Percentiles rank a stretch among this genome's conserved stretches.
Evolutionary conservation across 2,113 vertebrate species (phyloP).

Genomic region (Columba livia): DNA sequence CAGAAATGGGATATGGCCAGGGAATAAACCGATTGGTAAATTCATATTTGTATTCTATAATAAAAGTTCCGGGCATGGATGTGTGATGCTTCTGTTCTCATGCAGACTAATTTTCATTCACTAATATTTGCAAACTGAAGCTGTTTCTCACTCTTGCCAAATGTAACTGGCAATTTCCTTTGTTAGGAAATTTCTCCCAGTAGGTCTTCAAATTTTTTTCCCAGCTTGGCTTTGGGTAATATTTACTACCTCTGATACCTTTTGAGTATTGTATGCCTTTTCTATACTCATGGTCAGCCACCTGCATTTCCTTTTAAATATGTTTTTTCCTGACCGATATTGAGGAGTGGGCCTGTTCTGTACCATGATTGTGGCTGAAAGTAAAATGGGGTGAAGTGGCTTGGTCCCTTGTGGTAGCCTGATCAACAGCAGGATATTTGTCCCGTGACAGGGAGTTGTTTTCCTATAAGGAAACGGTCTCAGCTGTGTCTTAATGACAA

Average conservation of each 20-base stretch:
- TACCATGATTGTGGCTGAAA: neutral
- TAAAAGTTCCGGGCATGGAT: neutral
- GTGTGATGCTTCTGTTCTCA: neutral
- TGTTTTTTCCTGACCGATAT: neutral
- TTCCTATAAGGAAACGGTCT: constrained; percentile 15
- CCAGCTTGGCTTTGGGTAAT: neutral
- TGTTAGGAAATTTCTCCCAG: neutral
- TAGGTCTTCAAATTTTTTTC: neutral
- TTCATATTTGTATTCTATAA: neutral
- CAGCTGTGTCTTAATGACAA: constrained; percentile 9
- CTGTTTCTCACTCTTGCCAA: neutral
- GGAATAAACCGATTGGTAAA: neutral
- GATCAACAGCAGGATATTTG: constrained; percentile 16
- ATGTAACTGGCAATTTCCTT: neutral
- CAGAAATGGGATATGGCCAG: neutral
- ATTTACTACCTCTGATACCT: neutral
- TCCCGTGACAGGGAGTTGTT: constrained; percentile 14
- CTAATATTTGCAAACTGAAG: neutral
- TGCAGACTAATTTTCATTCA: neutral
- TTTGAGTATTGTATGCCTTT: neutral
- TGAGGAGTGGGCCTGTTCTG: neutral
- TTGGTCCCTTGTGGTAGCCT: constrained; percentile 5
- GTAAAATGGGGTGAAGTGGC: neutral
- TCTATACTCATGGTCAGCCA: neutral
- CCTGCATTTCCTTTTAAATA: neutral